phyloP scores from a whole-genome alignment of 2,113 vertebrate genomes.

The Solenodon paradoxus region DNA sequence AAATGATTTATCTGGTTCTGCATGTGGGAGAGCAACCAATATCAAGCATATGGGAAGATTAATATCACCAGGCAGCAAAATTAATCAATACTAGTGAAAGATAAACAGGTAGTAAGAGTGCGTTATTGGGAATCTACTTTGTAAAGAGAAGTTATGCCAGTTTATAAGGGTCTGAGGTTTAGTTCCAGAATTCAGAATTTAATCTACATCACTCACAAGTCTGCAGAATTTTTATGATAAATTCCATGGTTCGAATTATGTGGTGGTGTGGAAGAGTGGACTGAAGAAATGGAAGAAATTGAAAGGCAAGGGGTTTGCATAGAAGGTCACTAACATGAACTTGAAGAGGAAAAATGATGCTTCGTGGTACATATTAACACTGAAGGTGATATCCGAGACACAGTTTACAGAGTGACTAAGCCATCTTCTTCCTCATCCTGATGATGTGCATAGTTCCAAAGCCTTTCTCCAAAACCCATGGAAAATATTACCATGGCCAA shows the following conservation, averaged over 20 bases:
- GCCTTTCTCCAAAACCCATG: neutral
- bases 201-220: neutral
- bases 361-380: neutral
- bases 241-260: neutral
- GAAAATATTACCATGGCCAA: neutral
- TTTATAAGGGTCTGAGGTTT: neutral
- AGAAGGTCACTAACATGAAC: neutral
- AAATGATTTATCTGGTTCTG: neutral
- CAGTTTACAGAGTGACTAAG: neutral
- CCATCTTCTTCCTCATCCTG: neutral
- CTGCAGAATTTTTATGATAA: neutral
- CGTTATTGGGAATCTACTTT: neutral
- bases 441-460: fast-evolving
- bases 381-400: neutral
- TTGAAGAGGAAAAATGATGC: neutral
- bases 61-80: neutral
- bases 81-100: neutral
- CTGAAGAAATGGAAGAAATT: neutral
- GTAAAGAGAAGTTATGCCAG: neutral
- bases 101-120: neutral
- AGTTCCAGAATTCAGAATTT: neutral
- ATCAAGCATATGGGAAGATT: neutral
- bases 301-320: neutral
- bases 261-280: neutral
- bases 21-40: neutral